Evolutionary conservation across 2,797 vertebrate species (phyloP).

Genomic region (Mus minutoides): DNA sequence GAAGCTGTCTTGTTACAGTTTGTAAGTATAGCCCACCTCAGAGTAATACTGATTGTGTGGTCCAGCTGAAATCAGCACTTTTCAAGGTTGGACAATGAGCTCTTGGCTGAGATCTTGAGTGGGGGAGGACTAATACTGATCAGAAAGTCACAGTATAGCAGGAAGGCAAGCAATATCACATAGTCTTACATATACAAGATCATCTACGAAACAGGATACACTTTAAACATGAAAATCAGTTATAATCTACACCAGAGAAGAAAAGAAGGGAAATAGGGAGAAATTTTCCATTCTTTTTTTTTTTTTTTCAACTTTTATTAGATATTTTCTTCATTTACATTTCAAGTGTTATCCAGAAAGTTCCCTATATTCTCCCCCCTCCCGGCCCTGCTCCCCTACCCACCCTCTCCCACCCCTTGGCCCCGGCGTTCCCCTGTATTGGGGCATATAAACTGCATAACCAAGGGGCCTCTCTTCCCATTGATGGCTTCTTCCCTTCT

Average conservation of each 20-base stretch:
- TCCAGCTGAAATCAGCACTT: slow-evolving; percentile 66
- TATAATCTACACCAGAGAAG: not conserved
- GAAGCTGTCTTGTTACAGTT: slow-evolving; percentile 34
- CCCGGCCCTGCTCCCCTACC: no score
- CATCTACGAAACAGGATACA: not conserved
- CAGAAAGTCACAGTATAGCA: slow-evolving; percentile 26
- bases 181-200: slow-evolving; percentile 12
- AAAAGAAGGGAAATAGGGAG: slow-evolving; percentile 31
- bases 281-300: slow-evolving; percentile 23
- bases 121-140: slow-evolving; percentile 8
- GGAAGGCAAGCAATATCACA: not conserved
- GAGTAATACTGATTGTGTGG: slow-evolving; percentile 28
- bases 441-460: no score
- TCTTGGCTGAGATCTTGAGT: not conserved
- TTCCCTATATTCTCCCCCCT: no score
- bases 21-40: not conserved
- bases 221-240: slow-evolving; percentile 68
- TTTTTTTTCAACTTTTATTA: no score
- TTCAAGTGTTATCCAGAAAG: no score
- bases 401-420: no score
- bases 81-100: not conserved
- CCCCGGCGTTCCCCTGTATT: no score
- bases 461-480: no score
- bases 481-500: slow-evolving; percentile 9
- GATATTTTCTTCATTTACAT: no score